A percentile compares a stretch with the other conserved stretches of the same genome.
These are phyloP conservation scores for Phyllotreta cruciferae DNA, from an alignment of 2,888 invertebrate species.

Conservation along the genomic window DNA sequence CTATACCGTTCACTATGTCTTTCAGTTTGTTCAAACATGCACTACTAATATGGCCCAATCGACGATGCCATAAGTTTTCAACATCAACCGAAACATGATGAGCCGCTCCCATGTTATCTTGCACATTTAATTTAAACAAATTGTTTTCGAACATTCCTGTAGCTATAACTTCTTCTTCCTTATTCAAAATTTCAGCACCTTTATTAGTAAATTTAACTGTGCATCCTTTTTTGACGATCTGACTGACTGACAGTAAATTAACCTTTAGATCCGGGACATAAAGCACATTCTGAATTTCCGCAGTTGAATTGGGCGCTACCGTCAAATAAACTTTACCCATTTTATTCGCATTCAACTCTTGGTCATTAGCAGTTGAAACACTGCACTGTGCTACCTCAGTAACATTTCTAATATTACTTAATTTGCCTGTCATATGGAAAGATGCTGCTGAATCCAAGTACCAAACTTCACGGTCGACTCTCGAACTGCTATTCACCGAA, in stretches of 20 bases:
- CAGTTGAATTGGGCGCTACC: not conserved
- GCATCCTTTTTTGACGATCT: conserved; percentile 45
- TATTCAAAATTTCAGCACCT: conserved; percentile 2
- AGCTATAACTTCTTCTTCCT: conserved; percentile 7
- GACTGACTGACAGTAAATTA: conserved; percentile 48
- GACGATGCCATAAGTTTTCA: too few relatives aligned
- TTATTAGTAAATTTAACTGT: conserved; percentile 42
- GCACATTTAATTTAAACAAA: not conserved
- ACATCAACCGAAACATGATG: too few relatives aligned
- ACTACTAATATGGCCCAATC: too few relatives aligned
- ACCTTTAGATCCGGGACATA: conserved; percentile 45
- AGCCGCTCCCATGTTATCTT: not conserved
- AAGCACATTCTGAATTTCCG: conserved; percentile 34
- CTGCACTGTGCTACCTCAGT: conserved; percentile 3
- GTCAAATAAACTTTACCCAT: conserved; percentile 3
- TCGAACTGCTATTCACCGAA: not conserved
- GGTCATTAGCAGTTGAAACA: conserved; percentile 21
- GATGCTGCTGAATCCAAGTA: conserved; percentile 6
- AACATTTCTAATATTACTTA: not conserved
- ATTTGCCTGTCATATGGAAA: conserved; percentile 9
- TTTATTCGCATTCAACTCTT: conserved; percentile 13
- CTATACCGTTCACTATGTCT: too few relatives aligned
- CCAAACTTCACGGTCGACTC: not conserved
- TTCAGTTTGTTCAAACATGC: too few relatives aligned
- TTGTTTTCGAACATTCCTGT: not conserved